Evolutionary conservation across 2,888 invertebrate genomes (phyloP).

Genomic region (Metellina segmentata): DNA sequence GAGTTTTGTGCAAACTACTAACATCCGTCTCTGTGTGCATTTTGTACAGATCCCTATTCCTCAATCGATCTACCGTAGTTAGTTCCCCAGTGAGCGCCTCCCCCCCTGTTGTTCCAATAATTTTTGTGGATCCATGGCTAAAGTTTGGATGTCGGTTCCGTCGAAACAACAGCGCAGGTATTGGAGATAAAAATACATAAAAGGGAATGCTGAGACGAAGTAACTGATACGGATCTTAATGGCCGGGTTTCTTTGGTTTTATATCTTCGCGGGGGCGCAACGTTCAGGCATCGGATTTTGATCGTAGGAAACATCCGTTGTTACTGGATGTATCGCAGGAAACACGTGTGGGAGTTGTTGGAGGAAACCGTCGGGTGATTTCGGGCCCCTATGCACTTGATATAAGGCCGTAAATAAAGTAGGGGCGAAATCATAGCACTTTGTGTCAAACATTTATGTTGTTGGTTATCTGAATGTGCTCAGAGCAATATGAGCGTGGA

Average conservation of each 20-base stretch:
- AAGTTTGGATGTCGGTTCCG: conserved; percentile 15
- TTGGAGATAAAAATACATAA: conserved; percentile 53
- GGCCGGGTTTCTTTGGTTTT: conserved; percentile 35
- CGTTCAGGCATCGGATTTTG: conserved; percentile 45
- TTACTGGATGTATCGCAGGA: neutral
- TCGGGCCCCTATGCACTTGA: neutral
- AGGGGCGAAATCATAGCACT: neutral
- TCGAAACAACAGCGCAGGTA: conserved; percentile 32
- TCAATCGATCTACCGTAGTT: neutral
- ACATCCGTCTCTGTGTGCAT: neutral
- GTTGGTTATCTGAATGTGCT: neutral
- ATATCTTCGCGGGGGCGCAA: neutral
- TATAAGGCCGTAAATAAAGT: conserved; percentile 13
- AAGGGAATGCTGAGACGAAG: conserved; percentile 23
- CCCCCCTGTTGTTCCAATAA: conserved; percentile 43
- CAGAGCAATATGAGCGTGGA: no score
- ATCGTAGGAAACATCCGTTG: conserved; percentile 23
- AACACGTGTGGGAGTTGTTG: conserved; percentile 31
- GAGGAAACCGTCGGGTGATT: conserved; percentile 12
- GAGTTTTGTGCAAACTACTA: no score
- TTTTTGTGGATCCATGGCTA: conserved; percentile 30
- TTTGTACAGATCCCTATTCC: neutral
- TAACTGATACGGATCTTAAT: conserved; percentile 66
- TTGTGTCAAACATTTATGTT: neutral
- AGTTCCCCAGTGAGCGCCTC: neutral